phyloP scores from a whole-genome alignment of 2,113 vertebrate genomes.

The Dicaeum eximium region DNA sequence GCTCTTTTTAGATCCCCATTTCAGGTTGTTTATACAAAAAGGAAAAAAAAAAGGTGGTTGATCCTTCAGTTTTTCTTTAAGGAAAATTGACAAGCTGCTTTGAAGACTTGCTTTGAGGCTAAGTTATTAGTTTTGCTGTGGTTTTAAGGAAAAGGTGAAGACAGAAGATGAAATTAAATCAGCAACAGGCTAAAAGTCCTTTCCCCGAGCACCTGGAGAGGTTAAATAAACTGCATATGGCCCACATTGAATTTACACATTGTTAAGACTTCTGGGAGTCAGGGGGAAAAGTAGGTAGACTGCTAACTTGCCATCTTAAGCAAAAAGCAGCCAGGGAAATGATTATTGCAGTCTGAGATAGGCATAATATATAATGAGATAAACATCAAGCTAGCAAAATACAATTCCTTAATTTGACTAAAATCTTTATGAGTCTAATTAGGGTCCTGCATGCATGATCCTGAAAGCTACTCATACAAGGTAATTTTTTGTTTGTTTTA shows the following conservation, averaged over 20 bases:
- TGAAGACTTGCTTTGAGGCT: conserved; percentile 50
- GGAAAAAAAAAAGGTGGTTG: not conserved
- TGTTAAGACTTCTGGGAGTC: conserved; percentile 49
- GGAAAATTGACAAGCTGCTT: conserved; percentile 53
- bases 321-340: conserved; percentile 9
- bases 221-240: conserved; percentile 59
- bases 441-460: not conserved
- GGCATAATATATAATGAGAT: not conserved
- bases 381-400: not conserved
- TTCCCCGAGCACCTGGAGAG: conserved; percentile 62
- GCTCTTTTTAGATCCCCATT: conserved; percentile 28
- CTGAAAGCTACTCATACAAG: not conserved
- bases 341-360: not conserved
- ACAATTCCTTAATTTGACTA: not conserved
- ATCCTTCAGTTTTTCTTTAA: conserved; percentile 39
- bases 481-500: not conserved
- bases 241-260: conserved; percentile 43
- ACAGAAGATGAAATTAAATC: conserved; percentile 64
- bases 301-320: conserved; percentile 43
- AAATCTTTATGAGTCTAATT: not conserved
- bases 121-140: conserved; percentile 56
- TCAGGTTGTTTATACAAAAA: conserved; percentile 39
- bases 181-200: conserved; percentile 38
- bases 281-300: conserved; percentile 17
- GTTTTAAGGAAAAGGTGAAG: conserved; percentile 64